These are phyloP conservation scores for Cyclophora albipunctata DNA, from an alignment of 2,888 invertebrate genomes.

Conservation along the genomic window DNA sequence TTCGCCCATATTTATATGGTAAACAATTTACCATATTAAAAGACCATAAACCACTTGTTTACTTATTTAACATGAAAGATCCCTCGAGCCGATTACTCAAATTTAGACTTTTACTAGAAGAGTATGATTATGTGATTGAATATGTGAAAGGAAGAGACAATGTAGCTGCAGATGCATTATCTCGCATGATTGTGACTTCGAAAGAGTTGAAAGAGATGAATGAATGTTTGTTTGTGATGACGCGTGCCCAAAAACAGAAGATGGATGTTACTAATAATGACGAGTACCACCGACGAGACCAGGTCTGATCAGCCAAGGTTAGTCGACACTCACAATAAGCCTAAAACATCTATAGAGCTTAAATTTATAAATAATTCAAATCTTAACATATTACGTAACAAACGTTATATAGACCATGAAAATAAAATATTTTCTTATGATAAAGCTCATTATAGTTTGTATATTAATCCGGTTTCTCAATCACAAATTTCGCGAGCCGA, in stretches of 20 bases:
- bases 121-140: conserved; percentile 4
- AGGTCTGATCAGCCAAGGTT: conserved; percentile 8
- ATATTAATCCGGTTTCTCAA: background rate
- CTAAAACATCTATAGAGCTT: background rate
- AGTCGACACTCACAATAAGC: background rate
- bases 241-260: background rate
- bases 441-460: background rate
- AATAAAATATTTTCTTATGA: background rate
- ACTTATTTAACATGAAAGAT: conserved; percentile 11
- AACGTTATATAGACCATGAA: background rate
- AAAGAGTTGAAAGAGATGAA: conserved; percentile 6
- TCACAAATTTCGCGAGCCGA: conserved; percentile 2
- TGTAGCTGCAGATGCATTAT: conserved; percentile 8
- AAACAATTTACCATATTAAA: conserved; percentile 7
- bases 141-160: conserved; percentile 11
- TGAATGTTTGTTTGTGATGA: conserved; percentile 1
- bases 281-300: background rate
- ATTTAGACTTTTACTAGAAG: conserved; percentile 4
- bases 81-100: conserved; percentile 11
- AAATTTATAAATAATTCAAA: background rate
- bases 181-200: conserved; percentile 5
- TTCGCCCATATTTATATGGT: conserved; percentile 15
- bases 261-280: background rate
- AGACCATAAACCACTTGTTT: conserved; percentile 10
- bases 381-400: background rate